Evolutionary conservation across 2,888 invertebrate species (phyloP).

Genomic region (Balanococcus diminutus): DNA sequence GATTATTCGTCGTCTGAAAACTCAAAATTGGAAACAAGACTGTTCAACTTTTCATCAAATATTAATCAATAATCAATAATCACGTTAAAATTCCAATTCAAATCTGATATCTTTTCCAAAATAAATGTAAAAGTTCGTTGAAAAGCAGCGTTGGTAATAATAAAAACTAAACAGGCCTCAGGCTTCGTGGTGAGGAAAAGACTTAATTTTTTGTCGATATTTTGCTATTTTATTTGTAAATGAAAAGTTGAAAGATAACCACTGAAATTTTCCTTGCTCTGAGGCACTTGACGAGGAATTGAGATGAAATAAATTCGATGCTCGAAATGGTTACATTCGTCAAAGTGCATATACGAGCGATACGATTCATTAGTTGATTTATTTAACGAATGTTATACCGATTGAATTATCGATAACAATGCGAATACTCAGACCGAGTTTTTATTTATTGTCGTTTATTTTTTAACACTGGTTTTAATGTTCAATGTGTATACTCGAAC

Average conservation of each 20-base stretch:
- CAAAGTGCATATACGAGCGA: too few species aligned
- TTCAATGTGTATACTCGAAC: background rate
- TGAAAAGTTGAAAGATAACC: background rate
- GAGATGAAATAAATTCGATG: background rate
- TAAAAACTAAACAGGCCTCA: too few species aligned
- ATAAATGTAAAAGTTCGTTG: too few species aligned
- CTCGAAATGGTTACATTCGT: background rate
- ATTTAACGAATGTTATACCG: background rate
- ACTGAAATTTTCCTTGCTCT: background rate
- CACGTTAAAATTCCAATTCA: too few species aligned
- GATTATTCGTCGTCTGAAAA: too few species aligned
- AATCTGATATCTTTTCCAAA: too few species aligned
- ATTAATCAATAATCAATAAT: too few species aligned
- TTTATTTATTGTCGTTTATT: background rate
- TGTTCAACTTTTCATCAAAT: too few species aligned
- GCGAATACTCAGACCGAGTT: background rate
- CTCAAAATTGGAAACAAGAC: too few species aligned
- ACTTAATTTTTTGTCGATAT: background rate
- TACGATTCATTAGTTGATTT: too few species aligned
- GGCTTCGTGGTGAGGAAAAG: background rate
- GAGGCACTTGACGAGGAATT: background rate
- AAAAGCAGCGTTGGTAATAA: too few species aligned
- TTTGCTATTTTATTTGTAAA: background rate
- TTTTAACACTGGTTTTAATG: background rate
- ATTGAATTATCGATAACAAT: background rate